These are phyloP conservation scores for Caenorhabditis tropicalis DNA, from an alignment of 1,140 invertebrate species.

Conservation along the genomic window DNA sequence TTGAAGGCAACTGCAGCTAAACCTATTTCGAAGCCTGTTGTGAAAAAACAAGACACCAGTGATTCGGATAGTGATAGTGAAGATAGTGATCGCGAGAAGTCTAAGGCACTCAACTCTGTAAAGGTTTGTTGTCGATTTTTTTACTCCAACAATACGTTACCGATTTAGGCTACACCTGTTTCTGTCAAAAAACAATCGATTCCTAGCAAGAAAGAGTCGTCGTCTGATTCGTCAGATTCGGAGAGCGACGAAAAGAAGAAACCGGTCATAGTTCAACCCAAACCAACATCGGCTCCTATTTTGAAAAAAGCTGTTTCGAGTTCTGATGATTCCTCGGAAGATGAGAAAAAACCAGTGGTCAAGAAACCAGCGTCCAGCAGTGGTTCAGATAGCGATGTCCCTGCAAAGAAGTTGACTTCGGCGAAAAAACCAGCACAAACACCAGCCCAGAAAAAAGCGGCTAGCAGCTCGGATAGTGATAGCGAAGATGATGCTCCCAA, in stretches of 20 bases:
- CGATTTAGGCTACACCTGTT: neutral
- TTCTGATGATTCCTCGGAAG: no score
- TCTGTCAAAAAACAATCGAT: neutral
- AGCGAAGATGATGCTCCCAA: neutral
- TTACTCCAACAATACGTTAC: no score
- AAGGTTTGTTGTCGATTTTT: no score
- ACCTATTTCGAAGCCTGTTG: neutral
- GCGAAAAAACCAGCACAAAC: neutral
- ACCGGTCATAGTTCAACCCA: neutral
- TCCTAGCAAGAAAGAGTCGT: slow-evolving; percentile 29
- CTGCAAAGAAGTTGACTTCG: neutral
- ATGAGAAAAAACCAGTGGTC: slow-evolving; percentile 36
- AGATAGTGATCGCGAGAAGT: neutral
- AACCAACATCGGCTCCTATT: neutral
- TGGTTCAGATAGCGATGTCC: slow-evolving; percentile 7
- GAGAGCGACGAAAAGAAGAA: neutral
- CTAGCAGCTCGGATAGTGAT: neutral
- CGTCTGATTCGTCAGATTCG: slow-evolving; percentile 52
- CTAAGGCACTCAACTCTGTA: neutral
- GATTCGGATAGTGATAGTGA: neutral
- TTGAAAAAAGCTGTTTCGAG: no score
- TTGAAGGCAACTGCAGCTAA: neutral
- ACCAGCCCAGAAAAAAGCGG: slow-evolving; percentile 17
- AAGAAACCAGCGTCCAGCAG: slow-evolving; percentile 43
- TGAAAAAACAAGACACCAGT: neutral